phyloP scores from a whole-genome alignment of 2,888 invertebrate genomes.

The Erebia aethiops region DNA sequence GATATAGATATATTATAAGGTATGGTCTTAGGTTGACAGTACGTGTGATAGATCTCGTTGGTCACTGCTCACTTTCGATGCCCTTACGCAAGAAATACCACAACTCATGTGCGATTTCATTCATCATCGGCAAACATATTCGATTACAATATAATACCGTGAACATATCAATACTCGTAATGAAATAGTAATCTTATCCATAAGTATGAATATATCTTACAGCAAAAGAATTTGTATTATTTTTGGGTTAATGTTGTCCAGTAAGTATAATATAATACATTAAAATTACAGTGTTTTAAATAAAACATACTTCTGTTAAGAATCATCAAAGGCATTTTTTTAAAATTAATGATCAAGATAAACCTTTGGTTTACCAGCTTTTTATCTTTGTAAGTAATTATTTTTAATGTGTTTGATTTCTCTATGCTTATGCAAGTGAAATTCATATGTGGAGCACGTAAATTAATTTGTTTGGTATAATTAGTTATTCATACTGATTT shows the following conservation, averaged over 20 bases:
- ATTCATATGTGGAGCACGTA: conserved; percentile 27
- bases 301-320: no score
- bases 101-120: conserved; percentile 33
- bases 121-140: conserved; percentile 19
- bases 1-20: not conserved
- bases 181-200: not conserved
- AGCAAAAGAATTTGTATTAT: not conserved
- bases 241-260: not conserved
- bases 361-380: not conserved
- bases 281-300: no score
- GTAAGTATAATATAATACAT: not conserved
- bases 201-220: not conserved
- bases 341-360: conserved; percentile 10
- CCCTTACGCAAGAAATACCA: conserved; percentile 43
- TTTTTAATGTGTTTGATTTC: conserved; percentile 19
- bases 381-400: conserved; percentile 17
- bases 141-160: not conserved
- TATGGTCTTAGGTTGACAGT: conserved; percentile 50
- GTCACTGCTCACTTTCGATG: conserved; percentile 74
- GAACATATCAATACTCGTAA: not conserved
- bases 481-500: not conserved
- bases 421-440: conserved; percentile 22
- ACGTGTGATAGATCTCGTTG: conserved; percentile 47
- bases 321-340: not conserved
- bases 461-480: not conserved